Evolutionary conservation across 2,113 vertebrate genomes (phyloP).

Genomic region (Grammomys surdaster): DNA sequence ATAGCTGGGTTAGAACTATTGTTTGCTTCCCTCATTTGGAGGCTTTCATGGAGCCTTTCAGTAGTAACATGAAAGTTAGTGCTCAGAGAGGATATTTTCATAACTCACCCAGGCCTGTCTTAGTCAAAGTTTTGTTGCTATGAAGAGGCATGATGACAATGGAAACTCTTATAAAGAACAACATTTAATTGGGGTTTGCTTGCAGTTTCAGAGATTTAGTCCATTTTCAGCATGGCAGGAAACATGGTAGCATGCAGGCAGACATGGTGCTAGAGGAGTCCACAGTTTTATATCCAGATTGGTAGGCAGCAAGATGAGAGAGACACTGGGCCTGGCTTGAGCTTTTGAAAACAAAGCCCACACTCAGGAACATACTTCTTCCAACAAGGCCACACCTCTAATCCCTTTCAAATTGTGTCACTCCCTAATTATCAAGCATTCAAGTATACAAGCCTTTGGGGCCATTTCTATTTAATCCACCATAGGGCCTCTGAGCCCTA

Average conservation of each 20-base stretch:
- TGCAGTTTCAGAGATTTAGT: neutral
- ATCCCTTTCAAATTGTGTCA: neutral
- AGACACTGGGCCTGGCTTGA: neutral
- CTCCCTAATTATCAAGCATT: neutral
- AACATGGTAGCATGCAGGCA: neutral
- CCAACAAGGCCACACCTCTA: neutral
- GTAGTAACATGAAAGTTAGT: neutral
- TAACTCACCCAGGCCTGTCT: neutral
- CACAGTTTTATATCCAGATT: neutral
- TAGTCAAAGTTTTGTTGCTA: neutral
- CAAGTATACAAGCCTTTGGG: neutral
- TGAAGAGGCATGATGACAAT: neutral
- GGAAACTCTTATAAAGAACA: neutral
- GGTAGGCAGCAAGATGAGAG: neutral
- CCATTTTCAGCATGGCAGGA: neutral
- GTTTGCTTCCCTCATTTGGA: neutral
- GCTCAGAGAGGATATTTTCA: neutral
- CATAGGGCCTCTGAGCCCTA: neutral
- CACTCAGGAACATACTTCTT: neutral
- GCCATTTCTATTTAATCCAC: neutral
- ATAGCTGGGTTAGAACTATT: neutral
- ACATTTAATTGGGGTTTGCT: neutral
- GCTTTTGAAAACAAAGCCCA: neutral
- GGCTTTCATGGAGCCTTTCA: neutral
- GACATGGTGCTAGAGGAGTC: neutral